phyloP scores from a whole-genome alignment of 2,113 vertebrate genomes.

The Dasyurus viverrinus region DNA sequence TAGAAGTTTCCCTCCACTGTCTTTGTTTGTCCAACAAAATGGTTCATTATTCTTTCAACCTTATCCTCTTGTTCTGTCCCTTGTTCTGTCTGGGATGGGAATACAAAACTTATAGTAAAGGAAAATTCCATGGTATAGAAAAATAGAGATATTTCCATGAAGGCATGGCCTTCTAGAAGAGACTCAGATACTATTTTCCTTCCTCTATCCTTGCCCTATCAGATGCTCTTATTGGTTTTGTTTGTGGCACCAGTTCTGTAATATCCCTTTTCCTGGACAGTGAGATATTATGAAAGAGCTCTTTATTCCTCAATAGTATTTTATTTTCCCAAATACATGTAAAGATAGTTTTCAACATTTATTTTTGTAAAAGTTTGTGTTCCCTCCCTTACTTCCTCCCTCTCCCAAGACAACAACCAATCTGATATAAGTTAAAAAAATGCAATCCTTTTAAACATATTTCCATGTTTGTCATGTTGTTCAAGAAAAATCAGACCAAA shows the following conservation, averaged over 20 bases:
- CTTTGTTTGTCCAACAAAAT: background rate
- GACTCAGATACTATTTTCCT: background rate
- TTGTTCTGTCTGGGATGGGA: background rate
- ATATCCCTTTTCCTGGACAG: background rate
- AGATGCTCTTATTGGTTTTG: background rate
- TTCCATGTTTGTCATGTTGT: no score
- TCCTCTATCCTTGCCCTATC: background rate
- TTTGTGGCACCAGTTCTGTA: background rate
- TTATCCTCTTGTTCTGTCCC: background rate
- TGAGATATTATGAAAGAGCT: no score
- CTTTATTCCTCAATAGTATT: no score
- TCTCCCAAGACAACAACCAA: no score
- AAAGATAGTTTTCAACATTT: no score
- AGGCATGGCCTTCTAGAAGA: background rate
- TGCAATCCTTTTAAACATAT: no score
- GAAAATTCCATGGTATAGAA: background rate
- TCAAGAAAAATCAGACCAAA: no score
- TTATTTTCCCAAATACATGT: no score
- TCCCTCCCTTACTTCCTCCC: no score
- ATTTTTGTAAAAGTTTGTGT: no score
- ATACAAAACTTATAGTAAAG: background rate
- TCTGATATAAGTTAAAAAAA: no score
- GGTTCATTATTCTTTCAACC: background rate
- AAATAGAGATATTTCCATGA: background rate
- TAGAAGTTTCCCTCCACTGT: background rate